Conservation (phyloP, 2,888 invertebrate species). For the Diabrotica balteata region DNA sequence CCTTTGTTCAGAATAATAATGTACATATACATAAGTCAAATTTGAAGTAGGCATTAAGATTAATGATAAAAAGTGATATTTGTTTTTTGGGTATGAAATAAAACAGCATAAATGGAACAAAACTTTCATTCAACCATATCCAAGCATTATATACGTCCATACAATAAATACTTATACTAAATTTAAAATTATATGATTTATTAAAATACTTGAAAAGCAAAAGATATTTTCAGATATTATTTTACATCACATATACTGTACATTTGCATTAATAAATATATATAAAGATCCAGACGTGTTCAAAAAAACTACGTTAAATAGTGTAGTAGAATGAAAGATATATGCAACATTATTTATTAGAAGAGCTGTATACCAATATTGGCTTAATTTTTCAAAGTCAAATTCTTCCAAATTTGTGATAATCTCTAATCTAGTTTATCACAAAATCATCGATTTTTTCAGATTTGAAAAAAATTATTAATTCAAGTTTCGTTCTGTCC, state of each 20-base stretch:
- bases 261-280: conserved; percentile 3
- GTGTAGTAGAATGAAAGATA: not conserved
- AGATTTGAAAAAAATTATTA: too few relatives aligned
- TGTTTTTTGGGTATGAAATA: not conserved
- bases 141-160: conserved; percentile 40
- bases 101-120: conserved; percentile 32
- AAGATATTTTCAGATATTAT: not conserved
- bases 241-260: conserved; percentile 12
- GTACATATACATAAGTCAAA: too few relatives aligned
- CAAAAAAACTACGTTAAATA: not conserved
- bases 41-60: too few relatives aligned
- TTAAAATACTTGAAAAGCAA: conserved; percentile 23
- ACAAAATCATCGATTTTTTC: too few relatives aligned
- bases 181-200: conserved; percentile 17
- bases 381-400: too few relatives aligned
- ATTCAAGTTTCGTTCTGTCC: too few relatives aligned
- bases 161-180: conserved; percentile 49
- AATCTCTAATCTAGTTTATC: too few relatives aligned
- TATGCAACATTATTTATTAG: too few relatives aligned
- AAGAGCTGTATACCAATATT: too few relatives aligned
- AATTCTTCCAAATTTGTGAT: too few relatives aligned
- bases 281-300: not conserved
- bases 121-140: conserved; percentile 44
- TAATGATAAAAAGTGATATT: too few relatives aligned
- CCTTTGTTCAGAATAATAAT: too few relatives aligned